These are phyloP conservation scores for Loxodonta africana DNA, from an alignment of 2,113 vertebrate species.

Conservation along the genomic window DNA sequence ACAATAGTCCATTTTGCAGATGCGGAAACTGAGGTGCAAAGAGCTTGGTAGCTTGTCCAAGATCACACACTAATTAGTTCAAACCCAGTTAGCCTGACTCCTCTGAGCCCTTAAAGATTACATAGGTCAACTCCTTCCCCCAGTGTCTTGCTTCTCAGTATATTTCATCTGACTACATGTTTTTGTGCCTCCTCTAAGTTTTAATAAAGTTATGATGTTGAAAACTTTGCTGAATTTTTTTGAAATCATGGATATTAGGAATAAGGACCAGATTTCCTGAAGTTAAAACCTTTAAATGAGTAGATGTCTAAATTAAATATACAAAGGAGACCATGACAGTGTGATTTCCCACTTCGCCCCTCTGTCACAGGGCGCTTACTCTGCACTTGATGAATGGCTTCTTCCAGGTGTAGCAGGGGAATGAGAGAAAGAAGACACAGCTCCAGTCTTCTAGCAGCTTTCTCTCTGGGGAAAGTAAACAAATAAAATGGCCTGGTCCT, in stretches of 20 bases:
- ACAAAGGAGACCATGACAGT: not conserved
- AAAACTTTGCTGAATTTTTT: slow-evolving; percentile 21
- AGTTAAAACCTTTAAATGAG: not conserved
- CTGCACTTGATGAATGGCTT: not conserved
- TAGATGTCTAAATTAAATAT: not conserved
- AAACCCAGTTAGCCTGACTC: not conserved
- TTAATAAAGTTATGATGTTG: not conserved
- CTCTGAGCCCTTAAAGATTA: not conserved
- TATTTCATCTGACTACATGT: not conserved
- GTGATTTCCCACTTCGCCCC: not conserved
- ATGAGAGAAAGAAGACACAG: not conserved
- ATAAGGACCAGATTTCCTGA: slow-evolving; percentile 5
- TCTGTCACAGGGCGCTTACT: not conserved
- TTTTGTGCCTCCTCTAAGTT: not conserved
- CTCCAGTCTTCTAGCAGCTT: not conserved
- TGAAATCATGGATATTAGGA: not conserved
- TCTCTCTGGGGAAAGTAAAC: not conserved
- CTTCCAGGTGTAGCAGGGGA: not conserved
- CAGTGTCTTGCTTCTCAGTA: not conserved
- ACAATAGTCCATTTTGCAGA: not conserved
- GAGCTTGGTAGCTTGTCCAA: not conserved
- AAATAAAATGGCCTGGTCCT: not conserved
- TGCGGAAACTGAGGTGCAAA: not conserved
- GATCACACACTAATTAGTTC: not conserved
- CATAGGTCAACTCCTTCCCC: not conserved